Evolutionary conservation across 2,888 invertebrate genomes (phyloP).

Genomic region (Calliscelio sp.): DNA sequence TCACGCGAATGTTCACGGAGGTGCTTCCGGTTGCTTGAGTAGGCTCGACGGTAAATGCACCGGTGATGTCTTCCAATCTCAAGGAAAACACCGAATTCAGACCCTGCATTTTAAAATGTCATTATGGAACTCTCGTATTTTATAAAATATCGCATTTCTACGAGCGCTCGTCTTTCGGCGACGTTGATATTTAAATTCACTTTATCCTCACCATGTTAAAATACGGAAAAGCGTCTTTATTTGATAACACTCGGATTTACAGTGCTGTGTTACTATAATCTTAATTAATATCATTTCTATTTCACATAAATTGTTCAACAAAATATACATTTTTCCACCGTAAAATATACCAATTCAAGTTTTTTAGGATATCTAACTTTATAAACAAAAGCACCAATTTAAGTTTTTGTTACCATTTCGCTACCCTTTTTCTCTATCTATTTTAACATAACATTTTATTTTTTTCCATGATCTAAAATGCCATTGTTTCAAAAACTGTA

Average conservation of each 20-base stretch:
- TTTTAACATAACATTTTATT: no score
- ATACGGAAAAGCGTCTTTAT: conserved; percentile 4
- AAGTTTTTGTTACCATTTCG: no score
- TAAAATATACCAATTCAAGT: no score
- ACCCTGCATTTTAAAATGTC: conserved; percentile 88
- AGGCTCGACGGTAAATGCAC: conserved; percentile 94
- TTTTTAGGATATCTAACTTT: no score
- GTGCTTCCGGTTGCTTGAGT: conserved; percentile 92
- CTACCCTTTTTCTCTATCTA: no score
- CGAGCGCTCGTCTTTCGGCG: conserved; percentile 21
- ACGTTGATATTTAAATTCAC: conserved; percentile 55
- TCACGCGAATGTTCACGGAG: conserved; percentile 92
- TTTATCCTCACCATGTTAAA: conserved; percentile 28
- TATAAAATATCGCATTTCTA: conserved; percentile 53
- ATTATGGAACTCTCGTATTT: conserved; percentile 64
- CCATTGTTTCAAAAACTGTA: no score
- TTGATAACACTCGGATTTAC: not conserved
- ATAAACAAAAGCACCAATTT: no score
- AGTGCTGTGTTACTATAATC: no score
- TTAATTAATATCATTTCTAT: no score
- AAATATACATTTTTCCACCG: no score
- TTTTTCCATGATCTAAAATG: no score
- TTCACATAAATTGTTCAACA: no score
- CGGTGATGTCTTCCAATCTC: conserved; percentile 92
- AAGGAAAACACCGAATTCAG: conserved; percentile 93